Base-by-base conservation (phyloP, 2,113 vertebrate species). In the Sander lucioperca region DNA sequence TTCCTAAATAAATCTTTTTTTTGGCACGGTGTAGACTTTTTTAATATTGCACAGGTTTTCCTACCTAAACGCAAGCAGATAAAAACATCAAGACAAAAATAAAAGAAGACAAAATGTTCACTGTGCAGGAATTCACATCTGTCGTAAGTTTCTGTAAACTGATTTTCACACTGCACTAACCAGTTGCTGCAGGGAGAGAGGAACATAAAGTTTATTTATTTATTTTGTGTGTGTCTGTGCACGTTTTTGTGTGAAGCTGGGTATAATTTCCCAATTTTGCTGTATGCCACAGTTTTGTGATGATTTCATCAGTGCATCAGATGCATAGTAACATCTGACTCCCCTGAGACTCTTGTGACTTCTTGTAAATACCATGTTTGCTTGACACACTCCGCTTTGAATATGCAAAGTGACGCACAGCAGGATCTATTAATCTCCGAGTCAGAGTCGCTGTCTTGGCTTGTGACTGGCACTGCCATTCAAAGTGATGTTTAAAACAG, bases 401-500 rank as follows among this genome's bases (percentile, higher is more conserved):
- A 85, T 83, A 58, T 80, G 57, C 56, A 68, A 80, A 66, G 62
- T 61, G 59, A 51, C 45, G 6, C 59, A 54, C 70, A 58, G 61
- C 50, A 10, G 56, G 63, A 77, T 77, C 39, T 48, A 45, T 81
- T 74, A 54, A 9, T 74, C 74, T 53, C 48, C 0, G 1, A 75
- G 75, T 80, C 63, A 61, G 70, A 66, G 68, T 62, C 5, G 43
- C 30, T 64, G 63, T 63, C 56, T 86, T 59, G 56, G 78, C 81
- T 39, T 54, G 68, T 66, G 75, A 54, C 63, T 57, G 75, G 74
- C 82, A 69, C 76, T 27, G 70, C 66, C 63, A 63, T 66, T 86
- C 70, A 74, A 70, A 83, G 77, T 39, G 39, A 73, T 71, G 80
- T 69, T 84, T 72, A 48, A 79, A 83, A 83, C 70, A 76, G 62